These are phyloP conservation scores for Phymanthus crucifer DNA, from an alignment of 92 coral and sea anemone species.

Conservation along the genomic window DNA sequence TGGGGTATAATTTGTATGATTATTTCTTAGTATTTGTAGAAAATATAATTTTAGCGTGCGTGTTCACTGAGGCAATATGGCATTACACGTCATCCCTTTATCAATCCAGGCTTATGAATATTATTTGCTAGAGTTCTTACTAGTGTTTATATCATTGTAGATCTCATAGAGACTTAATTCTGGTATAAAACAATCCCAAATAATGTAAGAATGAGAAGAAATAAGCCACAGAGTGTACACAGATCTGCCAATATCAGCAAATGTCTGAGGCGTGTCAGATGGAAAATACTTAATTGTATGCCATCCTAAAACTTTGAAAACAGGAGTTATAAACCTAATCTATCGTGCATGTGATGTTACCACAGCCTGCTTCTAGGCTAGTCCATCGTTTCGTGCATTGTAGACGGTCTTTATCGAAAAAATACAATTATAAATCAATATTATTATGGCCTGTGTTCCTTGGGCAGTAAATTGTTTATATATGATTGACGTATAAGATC, in stretches of 20 bases:
- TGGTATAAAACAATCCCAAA: not conserved
- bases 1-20: too few species aligned
- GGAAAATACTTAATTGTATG: not conserved
- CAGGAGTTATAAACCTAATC: not conserved
- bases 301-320: not conserved
- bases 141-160: too few species aligned
- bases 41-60: too few species aligned
- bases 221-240: not conserved
- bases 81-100: too few species aligned
- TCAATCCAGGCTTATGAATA: too few species aligned
- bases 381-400: not conserved
- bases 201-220: not conserved
- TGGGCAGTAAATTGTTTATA: not conserved
- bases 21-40: too few species aligned
- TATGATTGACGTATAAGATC: not conserved
- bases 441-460: not conserved
- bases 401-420: not conserved
- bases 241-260: not conserved
- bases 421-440: not conserved
- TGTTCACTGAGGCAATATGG: too few species aligned
- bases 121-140: too few species aligned
- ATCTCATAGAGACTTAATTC: not conserved
- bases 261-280: not conserved
- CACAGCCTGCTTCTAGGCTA: not conserved
- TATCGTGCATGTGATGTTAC: not conserved